Conservation (phyloP, 1,140 invertebrate species). For the Diachasma alloeum region DNA sequence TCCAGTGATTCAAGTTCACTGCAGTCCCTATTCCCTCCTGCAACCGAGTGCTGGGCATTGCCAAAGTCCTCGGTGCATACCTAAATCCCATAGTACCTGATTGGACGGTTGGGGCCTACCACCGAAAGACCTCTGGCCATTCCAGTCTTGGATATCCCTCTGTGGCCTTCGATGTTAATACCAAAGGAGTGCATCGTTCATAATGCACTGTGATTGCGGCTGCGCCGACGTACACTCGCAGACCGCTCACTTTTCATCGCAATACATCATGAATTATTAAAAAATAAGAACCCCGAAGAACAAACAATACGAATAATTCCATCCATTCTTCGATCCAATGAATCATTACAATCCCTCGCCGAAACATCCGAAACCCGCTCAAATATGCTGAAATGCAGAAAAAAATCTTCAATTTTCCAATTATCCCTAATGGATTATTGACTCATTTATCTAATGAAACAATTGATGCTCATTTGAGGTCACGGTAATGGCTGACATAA, state of each 20-base stretch:
- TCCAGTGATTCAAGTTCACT: constrained; percentile 6
- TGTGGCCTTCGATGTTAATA: constrained; percentile 4
- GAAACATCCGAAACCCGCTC: no score
- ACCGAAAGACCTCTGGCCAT: not conserved
- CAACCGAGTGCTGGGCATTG: not conserved
- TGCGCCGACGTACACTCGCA: not conserved
- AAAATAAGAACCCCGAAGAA: not conserved
- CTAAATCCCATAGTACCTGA: not conserved
- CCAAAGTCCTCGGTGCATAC: not conserved
- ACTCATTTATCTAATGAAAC: no score
- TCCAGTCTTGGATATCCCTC: not conserved
- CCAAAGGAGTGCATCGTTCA: not conserved
- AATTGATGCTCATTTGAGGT: not conserved
- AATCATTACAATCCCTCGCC: no score
- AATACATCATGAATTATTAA: not conserved
- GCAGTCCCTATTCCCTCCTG: not conserved
- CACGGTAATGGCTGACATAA: not conserved
- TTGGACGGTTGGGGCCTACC: not conserved
- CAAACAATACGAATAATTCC: not conserved
- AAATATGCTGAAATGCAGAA: no score
- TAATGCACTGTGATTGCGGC: constrained; percentile 3
- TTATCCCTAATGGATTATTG: no score
- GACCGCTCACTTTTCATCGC: not conserved
- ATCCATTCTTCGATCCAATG: not conserved
- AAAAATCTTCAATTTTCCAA: no score